Percentiles rank a stretch among this genome's conserved stretches.
Conservation (phyloP, 2,888 invertebrate genomes). For the Taenaris catops region DNA sequence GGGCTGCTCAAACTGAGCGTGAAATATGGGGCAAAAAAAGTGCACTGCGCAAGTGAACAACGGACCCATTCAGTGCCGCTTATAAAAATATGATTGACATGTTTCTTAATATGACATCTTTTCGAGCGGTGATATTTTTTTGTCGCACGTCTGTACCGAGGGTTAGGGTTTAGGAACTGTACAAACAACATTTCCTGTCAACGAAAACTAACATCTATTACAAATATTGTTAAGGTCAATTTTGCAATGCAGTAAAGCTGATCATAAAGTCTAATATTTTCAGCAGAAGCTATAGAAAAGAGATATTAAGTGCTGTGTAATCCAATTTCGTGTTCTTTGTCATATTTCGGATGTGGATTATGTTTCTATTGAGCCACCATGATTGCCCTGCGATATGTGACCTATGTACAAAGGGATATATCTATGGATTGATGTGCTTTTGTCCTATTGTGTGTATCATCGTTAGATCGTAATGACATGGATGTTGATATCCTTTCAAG, state of each 20-base stretch:
- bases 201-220: conserved; percentile 12
- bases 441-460: conserved; percentile 45
- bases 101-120: conserved; percentile 79
- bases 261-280: conserved; percentile 37
- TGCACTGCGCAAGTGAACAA: conserved; percentile 70
- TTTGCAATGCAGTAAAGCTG: conserved; percentile 4
- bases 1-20: conserved; percentile 62
- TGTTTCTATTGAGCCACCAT: conserved; percentile 68
- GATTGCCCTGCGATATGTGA: conserved; percentile 48
- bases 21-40: conserved; percentile 68
- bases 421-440: conserved; percentile 58
- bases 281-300: conserved; percentile 47
- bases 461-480: conserved; percentile 45
- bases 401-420: conserved; percentile 62
- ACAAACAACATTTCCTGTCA: conserved; percentile 14
- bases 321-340: conserved; percentile 76
- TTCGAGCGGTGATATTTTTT: conserved; percentile 77
- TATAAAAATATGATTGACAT: conserved; percentile 80
- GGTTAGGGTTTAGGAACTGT: conserved; percentile 25
- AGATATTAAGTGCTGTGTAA: conserved; percentile 74
- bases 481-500: conserved; percentile 28
- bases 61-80: conserved; percentile 59
- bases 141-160: conserved; percentile 57
- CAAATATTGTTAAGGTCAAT: conserved; percentile 2
- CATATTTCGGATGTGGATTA: conserved; percentile 74